Evolutionary conservation across 2,113 vertebrate species (phyloP).

Genomic region (Mystacornis crossleyi): DNA sequence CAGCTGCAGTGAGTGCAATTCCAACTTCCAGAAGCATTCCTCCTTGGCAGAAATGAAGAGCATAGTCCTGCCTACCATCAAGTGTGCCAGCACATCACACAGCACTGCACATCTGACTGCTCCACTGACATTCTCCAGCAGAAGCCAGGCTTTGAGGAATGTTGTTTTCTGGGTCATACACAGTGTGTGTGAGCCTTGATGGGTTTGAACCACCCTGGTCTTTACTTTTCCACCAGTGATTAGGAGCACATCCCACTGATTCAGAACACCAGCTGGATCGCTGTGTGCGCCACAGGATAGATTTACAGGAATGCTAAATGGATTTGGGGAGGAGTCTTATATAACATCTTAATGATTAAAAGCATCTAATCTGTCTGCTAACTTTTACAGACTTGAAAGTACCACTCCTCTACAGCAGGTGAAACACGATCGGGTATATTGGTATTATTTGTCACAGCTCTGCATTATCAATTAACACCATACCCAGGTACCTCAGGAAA

Average conservation of each 20-base stretch:
- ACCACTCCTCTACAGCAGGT: background rate
- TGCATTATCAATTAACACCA: background rate
- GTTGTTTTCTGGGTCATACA: background rate
- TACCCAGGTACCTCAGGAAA: background rate
- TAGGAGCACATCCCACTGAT: background rate
- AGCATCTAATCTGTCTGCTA: slow-evolving; percentile 27
- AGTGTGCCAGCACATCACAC: background rate
- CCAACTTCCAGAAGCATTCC: background rate
- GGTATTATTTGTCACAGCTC: background rate
- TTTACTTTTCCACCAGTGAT: background rate
- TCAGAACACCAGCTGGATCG: background rate
- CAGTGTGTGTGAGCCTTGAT: background rate
- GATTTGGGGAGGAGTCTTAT: slow-evolving; percentile 30
- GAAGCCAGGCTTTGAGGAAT: background rate
- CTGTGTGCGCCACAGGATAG: background rate
- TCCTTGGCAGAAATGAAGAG: background rate
- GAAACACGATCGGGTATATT: background rate
- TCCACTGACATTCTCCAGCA: background rate
- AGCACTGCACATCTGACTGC: background rate
- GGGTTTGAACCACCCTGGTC: background rate
- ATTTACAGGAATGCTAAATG: slow-evolving; percentile 5
- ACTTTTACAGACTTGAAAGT: slow-evolving; percentile 14
- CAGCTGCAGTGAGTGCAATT: background rate
- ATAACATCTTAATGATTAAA: slow-evolving; percentile 45
- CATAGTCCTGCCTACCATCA: background rate